A percentile compares a stretch with the other conserved stretches of the same genome.
These are phyloP conservation scores for Aldabrachelys gigantea DNA, from an alignment of 2,113 vertebrate genomes.

Conservation along the genomic window DNA sequence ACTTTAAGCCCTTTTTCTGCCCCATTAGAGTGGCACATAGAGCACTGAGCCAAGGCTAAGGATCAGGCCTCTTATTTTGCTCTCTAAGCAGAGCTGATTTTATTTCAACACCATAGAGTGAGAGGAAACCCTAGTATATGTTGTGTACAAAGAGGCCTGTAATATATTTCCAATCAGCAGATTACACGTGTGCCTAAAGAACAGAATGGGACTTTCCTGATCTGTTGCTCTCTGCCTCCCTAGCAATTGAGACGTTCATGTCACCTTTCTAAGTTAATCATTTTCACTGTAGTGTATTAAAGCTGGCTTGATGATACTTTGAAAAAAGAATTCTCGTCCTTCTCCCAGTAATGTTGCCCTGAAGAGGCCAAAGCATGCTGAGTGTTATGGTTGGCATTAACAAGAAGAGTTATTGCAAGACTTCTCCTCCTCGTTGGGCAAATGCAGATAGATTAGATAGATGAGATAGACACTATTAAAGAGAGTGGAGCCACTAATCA, in stretches of 20 bases:
- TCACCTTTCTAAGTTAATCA: not conserved
- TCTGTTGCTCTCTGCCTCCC: not conserved
- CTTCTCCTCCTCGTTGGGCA: not conserved
- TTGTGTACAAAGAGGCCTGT: not conserved
- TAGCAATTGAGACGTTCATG: not conserved
- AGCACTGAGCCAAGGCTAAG: not conserved
- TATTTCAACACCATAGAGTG: not conserved
- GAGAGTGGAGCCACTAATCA: conserved; percentile 12
- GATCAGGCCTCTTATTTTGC: not conserved
- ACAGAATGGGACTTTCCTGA: not conserved
- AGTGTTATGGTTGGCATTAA: not conserved
- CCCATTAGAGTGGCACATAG: not conserved
- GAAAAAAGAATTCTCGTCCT: not conserved
- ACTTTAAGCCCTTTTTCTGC: accelerated
- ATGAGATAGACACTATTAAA: not conserved
- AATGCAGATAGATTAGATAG: not conserved
- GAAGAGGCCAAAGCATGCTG: conserved; percentile 19
- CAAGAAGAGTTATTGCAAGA: not conserved
- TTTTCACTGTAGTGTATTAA: not conserved
- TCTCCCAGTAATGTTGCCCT: conserved; percentile 16
- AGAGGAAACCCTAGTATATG: not conserved
- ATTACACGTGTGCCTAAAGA: not conserved
- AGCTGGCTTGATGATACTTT: not conserved
- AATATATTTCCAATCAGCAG: not conserved
- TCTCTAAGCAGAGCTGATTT: not conserved